phyloP scores from a whole-genome alignment of 2,888 invertebrate species.

The Cylindroiulus punctatus region DNA sequence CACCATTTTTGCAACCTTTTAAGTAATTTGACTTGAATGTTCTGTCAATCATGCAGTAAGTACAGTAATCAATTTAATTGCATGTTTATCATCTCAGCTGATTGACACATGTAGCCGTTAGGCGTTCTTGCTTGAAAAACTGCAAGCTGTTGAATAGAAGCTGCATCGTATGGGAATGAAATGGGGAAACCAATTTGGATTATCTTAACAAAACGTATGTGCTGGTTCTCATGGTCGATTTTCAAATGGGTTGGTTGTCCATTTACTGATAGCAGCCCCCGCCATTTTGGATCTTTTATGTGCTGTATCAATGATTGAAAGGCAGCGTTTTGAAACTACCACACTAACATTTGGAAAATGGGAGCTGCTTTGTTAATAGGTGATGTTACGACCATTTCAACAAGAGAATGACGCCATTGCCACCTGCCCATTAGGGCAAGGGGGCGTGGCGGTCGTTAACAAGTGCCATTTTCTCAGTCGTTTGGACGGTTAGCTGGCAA shows the following conservation, averaged over 20 bases:
- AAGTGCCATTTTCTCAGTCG: neutral
- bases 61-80: slow-evolving; percentile 10
- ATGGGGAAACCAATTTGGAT: neutral
- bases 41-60: no score
- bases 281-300: neutral
- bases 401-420: neutral
- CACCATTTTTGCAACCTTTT: no score
- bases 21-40: no score
- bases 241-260: neutral
- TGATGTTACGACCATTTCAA: neutral
- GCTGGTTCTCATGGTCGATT: slow-evolving; percentile 2
- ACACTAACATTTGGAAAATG: neutral
- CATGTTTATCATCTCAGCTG: neutral
- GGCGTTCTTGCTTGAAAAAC: neutral
- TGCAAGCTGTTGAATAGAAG: neutral
- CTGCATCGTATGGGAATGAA: neutral
- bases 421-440: neutral
- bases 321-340: neutral
- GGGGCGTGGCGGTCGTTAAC: neutral
- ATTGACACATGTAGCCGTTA: neutral
- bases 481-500: neutral
- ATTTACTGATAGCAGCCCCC: no score
- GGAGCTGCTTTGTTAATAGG: neutral
- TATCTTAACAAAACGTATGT: neutral
- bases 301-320: neutral